phyloP scores from a whole-genome alignment of 1,140 invertebrate genomes.

The Temnothorax nylanderi region DNA sequence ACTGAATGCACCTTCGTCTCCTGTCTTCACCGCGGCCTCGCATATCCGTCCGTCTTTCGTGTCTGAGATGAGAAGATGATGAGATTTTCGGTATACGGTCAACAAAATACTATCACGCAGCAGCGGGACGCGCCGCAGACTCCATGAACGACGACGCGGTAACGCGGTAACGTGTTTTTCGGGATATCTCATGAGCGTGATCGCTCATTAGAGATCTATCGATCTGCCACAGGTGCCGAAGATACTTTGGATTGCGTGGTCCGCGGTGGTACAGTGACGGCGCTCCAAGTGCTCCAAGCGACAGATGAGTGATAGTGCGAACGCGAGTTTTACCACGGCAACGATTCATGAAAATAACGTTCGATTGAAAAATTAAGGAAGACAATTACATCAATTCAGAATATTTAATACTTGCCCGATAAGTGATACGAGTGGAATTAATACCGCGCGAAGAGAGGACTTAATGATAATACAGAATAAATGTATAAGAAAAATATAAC shows the following conservation, averaged over 20 bases:
- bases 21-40: conserved; percentile 46
- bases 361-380: not conserved
- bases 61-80: not conserved
- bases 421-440: conserved; percentile 7
- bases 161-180: conserved; percentile 21
- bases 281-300: conserved; percentile 8
- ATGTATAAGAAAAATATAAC: not conserved
- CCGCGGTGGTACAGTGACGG: not conserved
- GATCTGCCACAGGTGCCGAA: not conserved
- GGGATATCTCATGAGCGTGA: not conserved
- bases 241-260: not conserved
- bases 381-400: not conserved
- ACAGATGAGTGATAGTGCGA: conserved; percentile 11
- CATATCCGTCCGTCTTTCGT: conserved; percentile 41
- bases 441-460: not conserved
- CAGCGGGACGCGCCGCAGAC: not conserved
- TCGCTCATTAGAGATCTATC: conserved; percentile 32
- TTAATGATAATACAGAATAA: not conserved
- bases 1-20: conserved; percentile 69
- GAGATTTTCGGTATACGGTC: conserved; percentile 56
- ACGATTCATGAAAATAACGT: not conserved
- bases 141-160: not conserved
- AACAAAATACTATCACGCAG: conserved; percentile 55
- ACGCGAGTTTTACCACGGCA: not conserved
- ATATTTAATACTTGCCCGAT: not conserved